These are phyloP conservation scores for Drosophila setifemur DNA, from an alignment of 1,140 invertebrate species.

Conservation along the genomic window DNA sequence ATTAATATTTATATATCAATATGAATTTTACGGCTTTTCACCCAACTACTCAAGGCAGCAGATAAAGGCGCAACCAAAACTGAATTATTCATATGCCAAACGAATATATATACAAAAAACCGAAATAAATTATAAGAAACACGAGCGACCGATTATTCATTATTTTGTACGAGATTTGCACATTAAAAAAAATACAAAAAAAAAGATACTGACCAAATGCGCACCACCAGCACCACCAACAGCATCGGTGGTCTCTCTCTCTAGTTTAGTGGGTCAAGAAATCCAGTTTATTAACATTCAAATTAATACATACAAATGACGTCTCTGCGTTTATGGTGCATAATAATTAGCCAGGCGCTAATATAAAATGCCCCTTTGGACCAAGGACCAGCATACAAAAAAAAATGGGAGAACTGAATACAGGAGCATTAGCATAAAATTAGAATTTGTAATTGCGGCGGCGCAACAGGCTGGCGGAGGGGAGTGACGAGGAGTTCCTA, in stretches of 20 bases:
- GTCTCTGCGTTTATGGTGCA: slow-evolving; percentile 70
- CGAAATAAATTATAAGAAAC: slow-evolving; percentile 77
- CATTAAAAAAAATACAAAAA: slow-evolving; percentile 40
- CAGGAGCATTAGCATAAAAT: slow-evolving; percentile 78
- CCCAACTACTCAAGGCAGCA: slow-evolving; percentile 21
- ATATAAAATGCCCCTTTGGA: slow-evolving; percentile 10
- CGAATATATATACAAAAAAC: slow-evolving; percentile 71
- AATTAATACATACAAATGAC: slow-evolving; percentile 79
- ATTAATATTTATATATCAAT: slow-evolving; percentile 70
- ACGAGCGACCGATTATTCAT: slow-evolving; percentile 70
- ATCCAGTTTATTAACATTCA: slow-evolving; percentile 81
- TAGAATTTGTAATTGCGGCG: slow-evolving; percentile 81
- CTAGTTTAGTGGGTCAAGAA: slow-evolving; percentile 81
- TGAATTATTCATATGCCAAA: slow-evolving; percentile 75
- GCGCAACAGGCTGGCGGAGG: slow-evolving; percentile 58
- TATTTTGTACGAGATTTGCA: slow-evolving; percentile 75
- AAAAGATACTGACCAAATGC: slow-evolving; percentile 51
- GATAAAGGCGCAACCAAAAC: slow-evolving; percentile 48
- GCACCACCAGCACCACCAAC: too few relatives aligned
- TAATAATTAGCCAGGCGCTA: slow-evolving; percentile 73
- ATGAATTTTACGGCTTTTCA: slow-evolving; percentile 65
- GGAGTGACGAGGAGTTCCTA: slow-evolving; percentile 15
- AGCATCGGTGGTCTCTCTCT: slow-evolving; percentile 55
- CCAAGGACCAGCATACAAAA: slow-evolving; percentile 50
- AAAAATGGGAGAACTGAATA: slow-evolving; percentile 2